Evolutionary conservation across 1,140 invertebrate species (phyloP).

Genomic region (Wasmannia auropunctata): DNA sequence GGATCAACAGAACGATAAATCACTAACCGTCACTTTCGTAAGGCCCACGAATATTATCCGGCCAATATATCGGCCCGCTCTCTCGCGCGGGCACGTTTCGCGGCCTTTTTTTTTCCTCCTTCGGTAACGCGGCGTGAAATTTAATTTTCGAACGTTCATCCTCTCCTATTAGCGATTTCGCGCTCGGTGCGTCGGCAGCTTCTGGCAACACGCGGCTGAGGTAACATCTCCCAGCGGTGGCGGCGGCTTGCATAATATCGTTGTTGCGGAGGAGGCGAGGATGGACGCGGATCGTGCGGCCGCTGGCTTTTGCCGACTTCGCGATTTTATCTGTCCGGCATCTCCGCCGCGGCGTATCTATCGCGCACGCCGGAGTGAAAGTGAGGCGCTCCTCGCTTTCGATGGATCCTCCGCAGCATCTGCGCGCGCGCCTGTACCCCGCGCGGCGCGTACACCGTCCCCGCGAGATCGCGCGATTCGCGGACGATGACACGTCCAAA

Average conservation of each 20-base stretch:
- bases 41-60: not conserved
- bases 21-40: not conserved
- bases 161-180: slow-evolving; percentile 41
- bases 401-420: slow-evolving; percentile 58
- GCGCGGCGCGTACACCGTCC: not conserved
- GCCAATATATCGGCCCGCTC: not conserved
- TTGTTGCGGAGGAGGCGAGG: slow-evolving; percentile 55
- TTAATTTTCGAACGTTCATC: slow-evolving; percentile 39
- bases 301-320: slow-evolving; percentile 33
- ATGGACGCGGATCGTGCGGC: slow-evolving; percentile 8
- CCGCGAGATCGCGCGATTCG: slow-evolving; percentile 30
- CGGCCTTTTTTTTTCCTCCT: slow-evolving; percentile 1
- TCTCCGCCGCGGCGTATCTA: slow-evolving; percentile 69
- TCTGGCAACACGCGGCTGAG: slow-evolving; percentile 59
- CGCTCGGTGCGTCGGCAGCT: slow-evolving; percentile 18
- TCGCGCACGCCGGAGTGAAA: slow-evolving; percentile 78
- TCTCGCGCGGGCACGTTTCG: not conserved
- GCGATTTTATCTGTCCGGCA: slow-evolving; percentile 70
- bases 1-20: not conserved
- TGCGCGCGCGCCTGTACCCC: slow-evolving; percentile 35
- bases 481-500: not conserved
- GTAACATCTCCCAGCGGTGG: slow-evolving; percentile 76
- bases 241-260: slow-evolving; percentile 72
- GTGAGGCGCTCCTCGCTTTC: slow-evolving; percentile 70
- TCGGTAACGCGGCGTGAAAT: slow-evolving; percentile 7